Base-by-base conservation (phyloP, 2,113 vertebrate genomes). In the Dicentrarchus labrax region DNA sequence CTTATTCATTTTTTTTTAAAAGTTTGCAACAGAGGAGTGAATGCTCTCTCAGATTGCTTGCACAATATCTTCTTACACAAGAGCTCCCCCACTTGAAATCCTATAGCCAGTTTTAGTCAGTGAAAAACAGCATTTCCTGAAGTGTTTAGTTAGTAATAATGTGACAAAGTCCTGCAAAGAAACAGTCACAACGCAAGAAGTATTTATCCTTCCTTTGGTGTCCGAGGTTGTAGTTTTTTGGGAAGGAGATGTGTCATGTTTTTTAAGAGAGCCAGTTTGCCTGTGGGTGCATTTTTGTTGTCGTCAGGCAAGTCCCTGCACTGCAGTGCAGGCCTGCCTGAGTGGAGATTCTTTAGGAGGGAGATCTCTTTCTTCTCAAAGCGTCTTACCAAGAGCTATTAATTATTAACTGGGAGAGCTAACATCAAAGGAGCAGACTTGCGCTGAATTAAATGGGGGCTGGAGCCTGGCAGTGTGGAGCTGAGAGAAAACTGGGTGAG, bases 361-460 rank as follows among this genome's bases (percentile, higher is more conserved):
- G 90, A 91, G 88, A 86, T 90, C 78, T 87, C 91, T 93, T 90
- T 94, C 89, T 92, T 92, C 91, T 93, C 84, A 59, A 80, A 95
- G 90, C 86, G 81, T 95, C 94, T 95, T 92, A 94, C 92, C 75
- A 80, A 91, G 76, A 89, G 89, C 94, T 90, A 88, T 94, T 93
- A 91, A 94, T 91, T 94, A 94, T 95, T 95, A 94, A 93, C 92
- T 45, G 90, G 92, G 91, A 95, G 95, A 54, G 47, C 94, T 50
- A 82, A 94, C 95, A 94, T 97, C 95, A 96, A 96, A 96, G 94
- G 78, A 62, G 82, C 86, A 74, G 87, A 88, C 91, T 86, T 85
- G 83, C 80, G 87, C 92, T 86, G 92, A 93, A 94, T 91, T 89
- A 88, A 88, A 92, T 73, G 88, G 72, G 84, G 79, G 89, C 81